Base-by-base conservation (phyloP, 1,140 invertebrate genomes). In the Lutraria rhynchaena region DNA sequence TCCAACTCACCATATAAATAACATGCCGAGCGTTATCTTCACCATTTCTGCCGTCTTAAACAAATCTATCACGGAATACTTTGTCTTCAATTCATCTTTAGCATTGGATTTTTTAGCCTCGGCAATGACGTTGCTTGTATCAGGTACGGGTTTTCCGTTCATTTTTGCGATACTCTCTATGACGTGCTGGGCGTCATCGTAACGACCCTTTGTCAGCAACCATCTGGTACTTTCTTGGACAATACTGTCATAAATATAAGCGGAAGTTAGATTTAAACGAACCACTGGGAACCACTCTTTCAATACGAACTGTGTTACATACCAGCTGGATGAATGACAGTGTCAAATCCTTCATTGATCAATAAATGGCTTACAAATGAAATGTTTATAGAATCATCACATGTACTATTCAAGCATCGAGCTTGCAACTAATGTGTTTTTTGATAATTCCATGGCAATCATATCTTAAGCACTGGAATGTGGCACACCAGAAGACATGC, bases 1-100 rank as follows among this genome's bases (percentile, higher is more conserved):
- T n/a, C n/a, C 33, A 27, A 13, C 31, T 41, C 17, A 76, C 73
- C 73, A 76, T 31, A 53, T 65, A 44, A 76, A 76, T 9, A 76
- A 17, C 11, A 76, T 31, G 31, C 57, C 73, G 9, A 41, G 3
- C 15, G 73, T 76, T 29, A 33, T 61, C 17, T 69, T 78, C 11
- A 46, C 33, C 31, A 41, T 57, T 57, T 57, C 35, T 41, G 24
- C 41, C 22, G 44, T 31, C 69, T 60, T 67, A 44, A 78, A 78
- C n/a, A 78, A 46, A 44, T 78, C 60, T 2, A 78, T 15, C 7
- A 55, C 46, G 4, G 75, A 53, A 61, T 78, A 69, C 7, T 55
- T 44, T 31, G 27, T 44, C n/a, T 29, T 13, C 27, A n/a, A 49
- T 27, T 37, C 51, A 22, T 55, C 19, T 27, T 35, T 31, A 29